phyloP scores from a whole-genome alignment of 2,113 vertebrate species.

The Bucco capensis region DNA sequence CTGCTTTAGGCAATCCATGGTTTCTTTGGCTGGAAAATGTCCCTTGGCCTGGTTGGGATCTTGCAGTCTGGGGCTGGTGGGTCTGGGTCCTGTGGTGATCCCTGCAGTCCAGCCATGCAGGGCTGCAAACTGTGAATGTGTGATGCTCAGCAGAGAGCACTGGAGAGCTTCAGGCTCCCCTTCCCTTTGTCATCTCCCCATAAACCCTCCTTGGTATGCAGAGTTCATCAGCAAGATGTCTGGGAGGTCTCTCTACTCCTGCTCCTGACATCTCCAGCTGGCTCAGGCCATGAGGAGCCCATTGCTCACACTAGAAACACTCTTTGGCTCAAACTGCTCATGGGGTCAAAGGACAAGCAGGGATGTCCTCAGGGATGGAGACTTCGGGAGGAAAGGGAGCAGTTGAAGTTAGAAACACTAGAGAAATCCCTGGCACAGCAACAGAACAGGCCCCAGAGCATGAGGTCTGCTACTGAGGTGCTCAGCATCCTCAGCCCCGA shows the following conservation, averaged over 20 bases:
- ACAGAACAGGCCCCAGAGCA: fast-evolving
- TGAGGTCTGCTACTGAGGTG: fast-evolving
- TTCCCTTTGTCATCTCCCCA: background rate
- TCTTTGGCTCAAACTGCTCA: background rate
- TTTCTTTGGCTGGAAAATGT: background rate
- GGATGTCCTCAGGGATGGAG: background rate
- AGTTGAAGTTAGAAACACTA: background rate
- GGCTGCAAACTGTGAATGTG: background rate
- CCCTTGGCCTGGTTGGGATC: background rate
- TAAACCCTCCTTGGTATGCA: background rate
- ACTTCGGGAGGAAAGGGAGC: background rate
- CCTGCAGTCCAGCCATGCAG: fast-evolving
- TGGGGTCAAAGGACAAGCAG: background rate
- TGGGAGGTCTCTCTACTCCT: background rate
- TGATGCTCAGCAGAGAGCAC: background rate
- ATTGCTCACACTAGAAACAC: background rate
- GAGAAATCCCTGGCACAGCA: background rate
- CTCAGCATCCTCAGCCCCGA: background rate
- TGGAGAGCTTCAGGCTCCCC: fast-evolving
- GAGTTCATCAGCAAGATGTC: background rate
- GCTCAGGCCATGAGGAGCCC: fast-evolving
- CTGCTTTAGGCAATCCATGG: background rate
- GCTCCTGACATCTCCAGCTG: background rate
- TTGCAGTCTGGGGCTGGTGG: fast-evolving
- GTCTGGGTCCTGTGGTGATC: background rate